Conservation (phyloP, 2,797 vertebrate genomes). For the Callimico goeldii region DNA sequence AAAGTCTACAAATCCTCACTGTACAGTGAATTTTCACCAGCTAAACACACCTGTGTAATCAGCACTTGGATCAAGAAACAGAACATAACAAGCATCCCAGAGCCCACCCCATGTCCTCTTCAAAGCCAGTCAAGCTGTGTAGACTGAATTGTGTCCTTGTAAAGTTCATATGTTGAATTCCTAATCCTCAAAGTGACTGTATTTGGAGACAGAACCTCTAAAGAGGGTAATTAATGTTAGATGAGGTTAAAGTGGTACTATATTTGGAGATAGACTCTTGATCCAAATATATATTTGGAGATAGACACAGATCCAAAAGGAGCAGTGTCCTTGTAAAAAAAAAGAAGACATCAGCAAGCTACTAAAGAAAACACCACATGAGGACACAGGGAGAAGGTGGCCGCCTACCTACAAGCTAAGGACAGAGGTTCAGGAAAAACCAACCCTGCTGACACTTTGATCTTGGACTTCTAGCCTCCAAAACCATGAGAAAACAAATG, state of each 20-base stretch:
- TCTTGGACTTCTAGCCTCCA: background rate
- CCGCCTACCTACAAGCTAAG: background rate
- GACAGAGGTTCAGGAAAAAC: background rate
- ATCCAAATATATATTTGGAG: too few species aligned
- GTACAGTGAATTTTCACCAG: background rate
- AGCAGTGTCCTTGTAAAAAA: background rate
- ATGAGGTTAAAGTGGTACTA: background rate
- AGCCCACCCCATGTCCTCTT: background rate
- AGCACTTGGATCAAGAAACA: background rate
- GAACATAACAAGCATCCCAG: background rate
- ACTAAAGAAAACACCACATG: background rate
- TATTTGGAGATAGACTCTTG: too few species aligned
- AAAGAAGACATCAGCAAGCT: background rate
- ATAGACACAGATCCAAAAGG: background rate
- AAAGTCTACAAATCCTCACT: background rate
- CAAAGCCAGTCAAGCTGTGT: background rate
- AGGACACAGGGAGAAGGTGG: background rate
- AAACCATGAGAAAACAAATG: background rate
- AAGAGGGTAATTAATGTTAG: background rate
- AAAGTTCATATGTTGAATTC: background rate
- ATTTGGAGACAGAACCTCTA: background rate
- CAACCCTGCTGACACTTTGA: background rate
- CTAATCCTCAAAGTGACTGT: background rate
- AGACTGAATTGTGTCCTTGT: background rate
- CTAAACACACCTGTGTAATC: background rate